Conservation (phyloP, 2,797 vertebrate genomes). For the Pristis pectinata region DNA sequence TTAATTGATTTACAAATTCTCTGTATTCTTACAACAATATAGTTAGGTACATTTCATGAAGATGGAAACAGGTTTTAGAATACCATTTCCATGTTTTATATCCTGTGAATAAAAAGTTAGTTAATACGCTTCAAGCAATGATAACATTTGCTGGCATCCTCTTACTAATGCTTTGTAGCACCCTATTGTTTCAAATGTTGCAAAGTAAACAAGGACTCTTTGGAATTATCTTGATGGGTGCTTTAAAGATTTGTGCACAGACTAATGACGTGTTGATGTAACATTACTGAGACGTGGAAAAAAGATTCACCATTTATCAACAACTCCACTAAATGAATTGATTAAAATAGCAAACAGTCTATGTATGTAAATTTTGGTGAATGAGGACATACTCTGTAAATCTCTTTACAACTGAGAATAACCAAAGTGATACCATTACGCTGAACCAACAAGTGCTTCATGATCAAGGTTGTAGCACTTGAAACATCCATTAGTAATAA, state of each 20-base stretch:
- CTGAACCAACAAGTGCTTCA: slow-evolving; percentile 11
- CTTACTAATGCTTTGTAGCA: background rate
- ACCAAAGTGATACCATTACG: background rate
- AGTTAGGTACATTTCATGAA: background rate
- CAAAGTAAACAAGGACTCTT: background rate
- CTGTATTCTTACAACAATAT: background rate
- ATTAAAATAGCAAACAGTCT: background rate
- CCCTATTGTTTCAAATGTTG: background rate
- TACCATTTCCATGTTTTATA: background rate
- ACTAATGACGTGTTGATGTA: background rate
- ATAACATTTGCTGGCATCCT: background rate
- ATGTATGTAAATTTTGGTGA: background rate
- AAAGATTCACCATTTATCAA: background rate
- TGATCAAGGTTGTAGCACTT: background rate
- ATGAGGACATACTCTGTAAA: background rate
- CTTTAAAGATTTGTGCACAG: slow-evolving; percentile 7
- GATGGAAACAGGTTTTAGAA: background rate
- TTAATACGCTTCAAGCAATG: background rate
- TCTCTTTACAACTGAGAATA: slow-evolving; percentile 10
- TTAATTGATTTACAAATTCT: background rate
- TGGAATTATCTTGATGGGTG: background rate
- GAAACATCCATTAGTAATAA: slow-evolving; percentile 24
- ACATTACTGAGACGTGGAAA: background rate
- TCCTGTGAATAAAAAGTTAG: background rate
- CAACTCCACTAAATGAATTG: background rate